Conservation (phyloP, 2,797 vertebrate species). For the Chloroceryle amazona region DNA sequence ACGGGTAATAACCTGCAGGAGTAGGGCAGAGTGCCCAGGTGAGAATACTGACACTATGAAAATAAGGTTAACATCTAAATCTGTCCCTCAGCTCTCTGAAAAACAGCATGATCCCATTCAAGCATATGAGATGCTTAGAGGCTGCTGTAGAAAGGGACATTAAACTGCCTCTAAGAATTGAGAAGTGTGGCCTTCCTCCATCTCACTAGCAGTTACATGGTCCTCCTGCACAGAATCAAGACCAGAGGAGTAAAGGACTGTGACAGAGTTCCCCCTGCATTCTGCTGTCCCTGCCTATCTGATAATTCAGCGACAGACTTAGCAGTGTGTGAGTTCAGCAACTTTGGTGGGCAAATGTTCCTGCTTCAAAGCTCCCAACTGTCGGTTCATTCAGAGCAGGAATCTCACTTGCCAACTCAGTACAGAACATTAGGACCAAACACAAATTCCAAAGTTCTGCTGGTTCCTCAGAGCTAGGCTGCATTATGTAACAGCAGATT, state of each 20-base stretch:
- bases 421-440: constrained; percentile 46
- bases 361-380: constrained; percentile 30
- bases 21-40: not conserved
- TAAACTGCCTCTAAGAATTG: not conserved
- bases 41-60: not conserved
- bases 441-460: constrained; percentile 13
- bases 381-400: not conserved
- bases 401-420: constrained; percentile 29
- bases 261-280: not conserved
- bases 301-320: constrained; percentile 19
- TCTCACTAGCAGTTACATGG: rapidly evolving
- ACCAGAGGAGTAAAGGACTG: not conserved
- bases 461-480: not conserved
- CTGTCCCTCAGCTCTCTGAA: not conserved
- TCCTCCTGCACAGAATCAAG: not conserved
- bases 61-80: not conserved
- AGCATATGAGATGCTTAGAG: not conserved
- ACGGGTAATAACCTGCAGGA: not conserved
- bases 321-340: constrained; percentile 37
- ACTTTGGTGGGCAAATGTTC: constrained; percentile 55
- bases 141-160: not conserved
- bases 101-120: rapidly evolving
- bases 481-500: not conserved
- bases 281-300: constrained; percentile 9
- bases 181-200: not conserved